Evolutionary conservation across 35 echinoderm and acorn worm species (phyloP), one percentile per base, ranked within the genome.

Genomic region (Heliocidaris erythrogramma): DNA sequence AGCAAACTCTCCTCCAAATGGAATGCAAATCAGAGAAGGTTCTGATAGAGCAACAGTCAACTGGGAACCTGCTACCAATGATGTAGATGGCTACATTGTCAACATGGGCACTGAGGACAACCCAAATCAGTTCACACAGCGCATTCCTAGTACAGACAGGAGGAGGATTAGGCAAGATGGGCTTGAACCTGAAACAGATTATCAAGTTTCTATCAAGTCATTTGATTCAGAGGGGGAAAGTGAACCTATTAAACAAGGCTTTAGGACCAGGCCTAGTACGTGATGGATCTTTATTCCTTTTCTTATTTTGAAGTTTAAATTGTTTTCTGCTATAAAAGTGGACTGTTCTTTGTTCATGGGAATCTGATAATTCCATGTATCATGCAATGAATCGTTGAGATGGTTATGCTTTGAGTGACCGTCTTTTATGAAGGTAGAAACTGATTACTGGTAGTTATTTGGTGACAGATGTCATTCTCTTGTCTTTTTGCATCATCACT

Each of bases 171-270:
- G 27, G 5, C 65, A 78, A 78, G 87, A 48, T 32, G 47, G 47
- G 5, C 87, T 89, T 42, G 31, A 89, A 42, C 87, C 87, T 35
- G 87, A 48, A 32, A 89, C 31, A 32, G 87, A 89, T 89, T 89
- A 89, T 89, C 31, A 42, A 48, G 87, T 89, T 89, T 89, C 87
- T 32, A 32, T 89, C 31, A 89, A 89, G 13, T 89, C 87, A 14
- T 48, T 35, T 42, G 47, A 89, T 42, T 89, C 87, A 32, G 87
- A 32, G 3, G 87, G 87, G 31, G 87, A 89, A 42, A 89, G 87
- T 89, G 12, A 89, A 30, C 87, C 87, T 42, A 42, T 89, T 14
- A 12, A 89, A 48, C 87, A 89, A 48, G 87, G 31, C 2, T 42
- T 89, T 24, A 89, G 87, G 87, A 89, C 87, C 21, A 78, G 65